These are phyloP conservation scores for Drosophila anceps DNA, from an alignment of 2,888 invertebrate species.

Conservation along the genomic window DNA sequence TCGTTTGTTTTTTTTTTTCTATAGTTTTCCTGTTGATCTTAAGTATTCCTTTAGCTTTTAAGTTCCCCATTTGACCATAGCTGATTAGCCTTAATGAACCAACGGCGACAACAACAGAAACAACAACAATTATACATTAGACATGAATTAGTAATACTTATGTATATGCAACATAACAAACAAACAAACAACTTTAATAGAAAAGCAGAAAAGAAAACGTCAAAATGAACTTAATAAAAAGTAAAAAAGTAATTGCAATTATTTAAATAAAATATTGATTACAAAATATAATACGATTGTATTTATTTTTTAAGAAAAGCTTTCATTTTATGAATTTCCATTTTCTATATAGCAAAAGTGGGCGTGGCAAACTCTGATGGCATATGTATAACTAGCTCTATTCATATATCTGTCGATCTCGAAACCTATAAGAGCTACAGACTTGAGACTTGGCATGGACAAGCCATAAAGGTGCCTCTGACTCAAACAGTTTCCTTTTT, in stretches of 20 bases:
- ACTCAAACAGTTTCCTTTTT: neutral
- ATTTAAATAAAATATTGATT: constrained; percentile 80
- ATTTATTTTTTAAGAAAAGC: neutral
- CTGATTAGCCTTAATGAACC: constrained; percentile 42
- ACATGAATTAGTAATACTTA: constrained; percentile 52
- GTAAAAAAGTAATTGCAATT: constrained; percentile 68
- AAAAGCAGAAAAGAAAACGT: constrained; percentile 16
- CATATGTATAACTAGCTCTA: too few relatives aligned
- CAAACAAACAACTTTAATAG: constrained; percentile 32
- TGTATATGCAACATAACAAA: constrained; percentile 43
- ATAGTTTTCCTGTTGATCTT: constrained; percentile 16
- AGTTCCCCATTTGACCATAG: constrained; percentile 47
- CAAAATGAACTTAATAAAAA: constrained; percentile 41
- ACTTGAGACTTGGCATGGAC: neutral
- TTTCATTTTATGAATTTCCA: neutral
- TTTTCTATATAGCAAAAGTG: too few relatives aligned
- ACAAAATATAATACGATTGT: constrained; percentile 49
- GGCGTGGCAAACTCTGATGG: neutral
- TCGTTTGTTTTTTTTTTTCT: constrained; percentile 17
- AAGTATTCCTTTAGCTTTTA: constrained; percentile 73
- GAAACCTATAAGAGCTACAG: too few relatives aligned
- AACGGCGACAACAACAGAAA: constrained; percentile 38
- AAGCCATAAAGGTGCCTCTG: neutral
- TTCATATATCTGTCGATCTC: too few relatives aligned
- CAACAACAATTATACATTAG: constrained; percentile 45